These are phyloP conservation scores for Habroteleia sp. DNA, from an alignment of 2,888 invertebrate species.

Conservation along the genomic window DNA sequence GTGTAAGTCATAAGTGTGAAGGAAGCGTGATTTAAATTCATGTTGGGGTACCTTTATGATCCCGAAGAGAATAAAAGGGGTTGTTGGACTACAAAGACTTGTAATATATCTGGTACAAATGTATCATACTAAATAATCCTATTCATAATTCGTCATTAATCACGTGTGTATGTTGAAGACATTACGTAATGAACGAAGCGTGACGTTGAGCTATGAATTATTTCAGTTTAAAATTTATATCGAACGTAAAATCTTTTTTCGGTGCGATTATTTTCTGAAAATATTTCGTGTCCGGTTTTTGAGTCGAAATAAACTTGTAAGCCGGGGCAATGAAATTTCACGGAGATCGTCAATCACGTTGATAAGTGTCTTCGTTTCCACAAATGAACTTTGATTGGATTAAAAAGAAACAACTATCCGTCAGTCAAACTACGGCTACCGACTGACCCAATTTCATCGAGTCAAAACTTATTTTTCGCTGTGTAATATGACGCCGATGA, in stretches of 20 bases:
- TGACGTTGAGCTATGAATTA: constrained; percentile 42
- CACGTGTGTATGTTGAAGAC: constrained; percentile 46
- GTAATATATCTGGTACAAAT: constrained; percentile 55
- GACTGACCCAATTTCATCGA: constrained; percentile 34
- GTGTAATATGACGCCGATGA: constrained; percentile 27
- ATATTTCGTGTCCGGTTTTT: no score
- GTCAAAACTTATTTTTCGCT: constrained; percentile 37
- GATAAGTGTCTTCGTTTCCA: constrained; percentile 45
- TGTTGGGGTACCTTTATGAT: constrained; percentile 61
- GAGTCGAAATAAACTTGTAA: constrained; percentile 24
- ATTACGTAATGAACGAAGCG: constrained; percentile 56
- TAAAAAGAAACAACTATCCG: constrained; percentile 44
- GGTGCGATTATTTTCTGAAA: no score
- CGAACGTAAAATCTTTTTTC: no score
- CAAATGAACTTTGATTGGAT: constrained; percentile 39
- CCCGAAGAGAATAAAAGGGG: constrained; percentile 38
- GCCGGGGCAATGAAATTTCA: constrained; percentile 33
- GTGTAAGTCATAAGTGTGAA: constrained; percentile 45
- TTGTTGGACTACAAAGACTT: constrained; percentile 42
- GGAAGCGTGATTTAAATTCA: constrained; percentile 61
- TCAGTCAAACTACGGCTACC: constrained; percentile 14
- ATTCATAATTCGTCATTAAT: constrained; percentile 58
- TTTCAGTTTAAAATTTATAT: constrained; percentile 27
- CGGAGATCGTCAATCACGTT: constrained; percentile 16
- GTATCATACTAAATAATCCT: constrained; percentile 57